Base-by-base conservation (phyloP, 2,113 vertebrate genomes). In the Tenebrosternarchus preto region DNA sequence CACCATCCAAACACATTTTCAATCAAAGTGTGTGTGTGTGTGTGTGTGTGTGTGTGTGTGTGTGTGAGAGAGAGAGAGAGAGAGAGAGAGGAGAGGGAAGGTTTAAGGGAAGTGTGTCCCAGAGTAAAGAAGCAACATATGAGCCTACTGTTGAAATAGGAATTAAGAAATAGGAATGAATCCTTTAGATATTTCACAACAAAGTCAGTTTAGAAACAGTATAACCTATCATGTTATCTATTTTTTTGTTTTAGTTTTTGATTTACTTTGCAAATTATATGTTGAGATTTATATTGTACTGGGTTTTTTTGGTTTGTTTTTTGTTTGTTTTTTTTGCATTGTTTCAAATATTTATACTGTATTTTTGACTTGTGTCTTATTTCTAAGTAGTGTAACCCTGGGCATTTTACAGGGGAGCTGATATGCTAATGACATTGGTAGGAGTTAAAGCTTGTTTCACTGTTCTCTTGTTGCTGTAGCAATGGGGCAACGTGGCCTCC, bases 401-500 rank as follows among this genome's bases (percentile, higher is more conserved):
- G 19, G 74, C 76, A 25, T 57, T 68, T 59, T 59, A 36, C 55
- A 53, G 67, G 61, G 43, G 64, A 76, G 59, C 59, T 6, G 60
- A 70, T 78, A 86, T 81, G 67, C 66, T 61, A 83, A 84, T 83
- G 80, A 85, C 15, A 66, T 80, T 76, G 39, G 77, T 83, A 73
- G 73, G 64, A 82, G 76, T 86, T 77, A 20, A 72, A 77, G 55
- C 77, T 80, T 15, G 56, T 85, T 76, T 63, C 60, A 46, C 29
- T 61, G 71, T 70, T 82, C 63, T 82, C 77, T 81, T 83, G 82
- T 82, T 86, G 80, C 85, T 19, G 76, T 88, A 98, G 96, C 96
- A 96, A 93, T 96, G 97, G 83, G 95, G 94, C 85, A 97, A 96
- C 83, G 94, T 95, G 36, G 93, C 95, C 46, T 92, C 93, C 24